Evolutionary conservation across 1,140 invertebrate genomes (phyloP).

Genomic region (Zaprionus ornatus): DNA sequence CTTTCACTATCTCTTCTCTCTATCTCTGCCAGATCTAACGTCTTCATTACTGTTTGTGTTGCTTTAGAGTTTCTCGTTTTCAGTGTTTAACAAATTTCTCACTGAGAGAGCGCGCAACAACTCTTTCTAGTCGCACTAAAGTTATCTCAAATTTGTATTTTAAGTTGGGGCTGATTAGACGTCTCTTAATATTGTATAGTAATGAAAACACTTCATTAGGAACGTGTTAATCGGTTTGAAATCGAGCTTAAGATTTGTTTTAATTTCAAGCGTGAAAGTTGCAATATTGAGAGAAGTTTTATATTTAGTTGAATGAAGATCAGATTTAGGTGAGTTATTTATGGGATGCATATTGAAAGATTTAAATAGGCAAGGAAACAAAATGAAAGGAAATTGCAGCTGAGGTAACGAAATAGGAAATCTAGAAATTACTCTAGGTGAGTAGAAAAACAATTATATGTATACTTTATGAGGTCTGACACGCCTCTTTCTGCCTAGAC

Average conservation of each 20-base stretch:
- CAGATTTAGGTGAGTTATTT: not conserved
- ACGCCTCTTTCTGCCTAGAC: too few species aligned
- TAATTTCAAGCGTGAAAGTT: slow-evolving; percentile 62
- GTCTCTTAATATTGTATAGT: slow-evolving; percentile 56
- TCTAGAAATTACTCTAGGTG: too few species aligned
- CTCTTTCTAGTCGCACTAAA: slow-evolving; percentile 26
- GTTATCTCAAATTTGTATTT: slow-evolving; percentile 54
- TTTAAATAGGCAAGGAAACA: too few species aligned
- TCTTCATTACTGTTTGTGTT: slow-evolving; percentile 46
- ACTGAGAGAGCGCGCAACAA: slow-evolving; percentile 1
- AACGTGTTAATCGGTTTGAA: slow-evolving; percentile 62
- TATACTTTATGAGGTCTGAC: too few species aligned
- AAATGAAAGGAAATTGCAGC: not conserved
- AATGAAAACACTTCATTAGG: slow-evolving; percentile 76
- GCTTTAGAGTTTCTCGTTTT: slow-evolving; percentile 19
- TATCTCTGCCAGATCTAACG: slow-evolving; percentile 52
- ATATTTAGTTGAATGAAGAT: not conserved
- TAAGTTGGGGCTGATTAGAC: slow-evolving; percentile 41
- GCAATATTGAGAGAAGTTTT: slow-evolving; percentile 25
- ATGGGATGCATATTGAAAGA: not conserved
- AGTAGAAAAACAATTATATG: too few species aligned
- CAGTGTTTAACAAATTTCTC: slow-evolving; percentile 38
- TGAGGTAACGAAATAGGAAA: not conserved
- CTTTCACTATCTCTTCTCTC: slow-evolving; percentile 18
- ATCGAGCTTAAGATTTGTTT: not conserved